phyloP scores from a whole-genome alignment of 37 sponge, comb jelly and placozoan genomes.

The Amphimedon queenslandica region DNA sequence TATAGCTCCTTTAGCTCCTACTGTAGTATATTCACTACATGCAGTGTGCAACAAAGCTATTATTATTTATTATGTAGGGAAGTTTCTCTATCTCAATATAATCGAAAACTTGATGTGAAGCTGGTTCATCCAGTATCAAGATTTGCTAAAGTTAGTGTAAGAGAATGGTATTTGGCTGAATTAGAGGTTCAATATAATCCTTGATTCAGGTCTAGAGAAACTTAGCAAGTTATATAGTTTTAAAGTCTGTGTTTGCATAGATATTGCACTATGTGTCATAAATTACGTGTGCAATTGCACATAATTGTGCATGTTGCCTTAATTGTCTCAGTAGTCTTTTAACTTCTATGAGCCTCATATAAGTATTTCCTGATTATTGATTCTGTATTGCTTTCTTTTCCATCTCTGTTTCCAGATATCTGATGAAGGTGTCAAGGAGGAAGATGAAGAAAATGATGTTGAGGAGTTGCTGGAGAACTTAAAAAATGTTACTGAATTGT shows the following conservation, averaged over 20 bases:
- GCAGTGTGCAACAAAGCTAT: too few relatives aligned
- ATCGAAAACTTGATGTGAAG: constrained; percentile 70
- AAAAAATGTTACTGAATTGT: constrained; percentile 30
- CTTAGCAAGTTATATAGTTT: too few relatives aligned
- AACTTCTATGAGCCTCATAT: too few relatives aligned
- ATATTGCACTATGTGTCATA: not conserved
- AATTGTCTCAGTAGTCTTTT: not conserved
- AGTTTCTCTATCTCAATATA: constrained; percentile 74
- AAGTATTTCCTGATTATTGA: too few relatives aligned
- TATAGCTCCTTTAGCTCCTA: too few relatives aligned
- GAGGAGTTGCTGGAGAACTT: constrained; percentile 40
- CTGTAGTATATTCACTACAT: too few relatives aligned
- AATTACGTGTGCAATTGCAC: not conserved
- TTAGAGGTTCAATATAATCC: too few relatives aligned
- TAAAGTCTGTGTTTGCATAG: constrained; percentile 8
- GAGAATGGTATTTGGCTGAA: too few relatives aligned
- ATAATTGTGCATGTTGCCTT: not conserved
- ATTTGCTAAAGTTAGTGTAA: constrained; percentile 46
- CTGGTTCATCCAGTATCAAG: constrained; percentile 71
- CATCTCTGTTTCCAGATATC: too few relatives aligned
- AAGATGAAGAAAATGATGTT: constrained; percentile 8
- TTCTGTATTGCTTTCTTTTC: too few relatives aligned
- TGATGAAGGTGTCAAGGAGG: constrained; percentile 36
- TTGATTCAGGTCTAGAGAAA: too few relatives aligned
- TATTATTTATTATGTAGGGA: too few relatives aligned